phyloP scores from a whole-genome alignment of 2,113 vertebrate genomes.

The Ophthalmolycus amberensis region DNA sequence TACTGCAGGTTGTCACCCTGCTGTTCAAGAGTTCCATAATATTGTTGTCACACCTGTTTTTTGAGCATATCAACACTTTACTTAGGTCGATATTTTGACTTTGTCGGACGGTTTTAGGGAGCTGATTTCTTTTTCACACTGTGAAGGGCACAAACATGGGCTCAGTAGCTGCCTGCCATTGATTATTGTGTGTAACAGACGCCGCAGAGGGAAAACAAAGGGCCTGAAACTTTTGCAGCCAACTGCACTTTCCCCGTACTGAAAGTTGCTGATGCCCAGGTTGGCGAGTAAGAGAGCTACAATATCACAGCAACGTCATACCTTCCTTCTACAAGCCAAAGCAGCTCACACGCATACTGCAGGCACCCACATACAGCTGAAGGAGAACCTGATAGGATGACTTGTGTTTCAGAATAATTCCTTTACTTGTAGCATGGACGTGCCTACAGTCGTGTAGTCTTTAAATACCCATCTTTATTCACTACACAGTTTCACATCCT shows the following conservation, averaged over 20 bases:
- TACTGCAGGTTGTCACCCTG: slow-evolving; percentile 16
- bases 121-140: background rate
- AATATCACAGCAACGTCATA: slow-evolving; percentile 50
- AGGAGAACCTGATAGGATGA: background rate
- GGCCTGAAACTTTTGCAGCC: slow-evolving; percentile 56
- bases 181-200: slow-evolving; percentile 61
- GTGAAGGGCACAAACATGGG: slow-evolving; percentile 12
- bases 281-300: slow-evolving; percentile 49
- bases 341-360: background rate
- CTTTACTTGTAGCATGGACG: background rate
- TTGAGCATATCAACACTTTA: background rate
- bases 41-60: background rate
- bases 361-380: background rate
- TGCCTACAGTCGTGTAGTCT: too few species aligned
- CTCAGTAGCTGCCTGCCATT: slow-evolving; percentile 24
- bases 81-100: background rate
- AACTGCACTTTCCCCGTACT: slow-evolving; percentile 57
- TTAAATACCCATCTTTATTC: background rate
- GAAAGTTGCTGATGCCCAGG: slow-evolving; percentile 63
- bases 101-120: background rate
- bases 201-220: slow-evolving; percentile 28
- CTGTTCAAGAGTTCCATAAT: slow-evolving; percentile 11
- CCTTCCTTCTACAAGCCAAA: slow-evolving; percentile 3
- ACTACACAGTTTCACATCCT: background rate
- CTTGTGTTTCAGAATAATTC: background rate